These are phyloP conservation scores for Erebia ligea DNA, from an alignment of 2,888 invertebrate species.

Conservation along the genomic window DNA sequence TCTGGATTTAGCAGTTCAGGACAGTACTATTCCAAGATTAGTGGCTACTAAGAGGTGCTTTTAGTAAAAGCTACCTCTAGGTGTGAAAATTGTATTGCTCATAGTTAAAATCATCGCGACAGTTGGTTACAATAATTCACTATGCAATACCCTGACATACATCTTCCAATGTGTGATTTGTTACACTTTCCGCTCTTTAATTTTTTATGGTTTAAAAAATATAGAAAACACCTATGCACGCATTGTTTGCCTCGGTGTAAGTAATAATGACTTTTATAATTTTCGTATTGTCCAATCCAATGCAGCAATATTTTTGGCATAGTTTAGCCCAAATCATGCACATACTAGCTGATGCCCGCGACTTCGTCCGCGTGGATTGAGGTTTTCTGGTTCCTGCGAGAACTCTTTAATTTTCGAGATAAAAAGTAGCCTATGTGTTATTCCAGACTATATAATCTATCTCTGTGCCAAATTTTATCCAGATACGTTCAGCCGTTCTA, in stretches of 20 bases:
- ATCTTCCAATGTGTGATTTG: background rate
- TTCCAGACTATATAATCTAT: no score
- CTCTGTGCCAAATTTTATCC: no score
- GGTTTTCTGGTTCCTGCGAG: no score
- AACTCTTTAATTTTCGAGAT: no score
- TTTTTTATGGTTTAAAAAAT: background rate
- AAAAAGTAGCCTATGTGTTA: no score
- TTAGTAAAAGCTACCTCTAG: background rate
- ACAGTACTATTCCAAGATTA: no score
- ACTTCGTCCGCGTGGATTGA: no score
- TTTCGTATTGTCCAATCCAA: background rate
- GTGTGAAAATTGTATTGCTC: constrained; percentile 3
- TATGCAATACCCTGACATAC: constrained; percentile 15
- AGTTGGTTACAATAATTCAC: background rate
- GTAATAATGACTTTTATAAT: no score
- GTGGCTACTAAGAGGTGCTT: no score
- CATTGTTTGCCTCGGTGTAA: background rate
- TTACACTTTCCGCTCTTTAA: background rate
- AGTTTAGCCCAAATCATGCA: background rate
- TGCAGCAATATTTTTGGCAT: background rate
- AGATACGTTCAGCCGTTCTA: no score
- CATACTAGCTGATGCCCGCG: no score
- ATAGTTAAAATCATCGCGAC: constrained; percentile 8
- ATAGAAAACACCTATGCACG: background rate
- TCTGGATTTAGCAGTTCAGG: background rate